Percentiles rank a stretch among this genome's conserved stretches.
Conservation (phyloP, 2,113 vertebrate species). For the Micromys minutus region DNA sequence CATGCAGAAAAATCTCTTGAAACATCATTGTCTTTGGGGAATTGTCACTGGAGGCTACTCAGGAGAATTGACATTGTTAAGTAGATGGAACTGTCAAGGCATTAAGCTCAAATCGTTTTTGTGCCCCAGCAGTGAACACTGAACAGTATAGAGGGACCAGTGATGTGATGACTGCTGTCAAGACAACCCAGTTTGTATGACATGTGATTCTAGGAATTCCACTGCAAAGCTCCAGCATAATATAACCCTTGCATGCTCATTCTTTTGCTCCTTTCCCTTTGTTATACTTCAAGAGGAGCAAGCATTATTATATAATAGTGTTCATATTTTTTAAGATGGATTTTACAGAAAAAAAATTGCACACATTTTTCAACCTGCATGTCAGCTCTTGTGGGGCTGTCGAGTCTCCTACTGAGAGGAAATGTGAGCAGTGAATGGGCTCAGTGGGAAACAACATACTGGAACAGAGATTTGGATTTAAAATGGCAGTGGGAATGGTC, state of each 20-base stretch:
- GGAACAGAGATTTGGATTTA: slow-evolving; percentile 17
- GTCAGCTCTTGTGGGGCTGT: background rate
- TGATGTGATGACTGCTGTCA: background rate
- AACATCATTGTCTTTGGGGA: background rate
- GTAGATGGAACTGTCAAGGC: background rate
- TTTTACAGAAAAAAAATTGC: slow-evolving; percentile 31
- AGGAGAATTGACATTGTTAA: background rate
- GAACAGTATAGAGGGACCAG: background rate
- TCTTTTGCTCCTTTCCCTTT: background rate
- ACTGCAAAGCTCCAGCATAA: background rate
- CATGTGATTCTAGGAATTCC: background rate
- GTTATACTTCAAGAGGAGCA: background rate
- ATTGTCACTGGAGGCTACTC: background rate
- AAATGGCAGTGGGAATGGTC: background rate
- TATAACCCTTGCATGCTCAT: background rate
- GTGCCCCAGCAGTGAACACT: background rate
- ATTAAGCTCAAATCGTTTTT: background rate
- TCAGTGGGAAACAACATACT: background rate
- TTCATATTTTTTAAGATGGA: background rate
- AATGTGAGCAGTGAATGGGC: background rate
- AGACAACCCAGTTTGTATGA: background rate
- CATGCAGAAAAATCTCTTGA: background rate
- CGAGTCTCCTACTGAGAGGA: slow-evolving; percentile 1
- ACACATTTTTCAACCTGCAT: background rate
- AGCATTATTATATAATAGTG: background rate